Conservation (phyloP, 2,888 invertebrate genomes). For the Limnephilus auricula region DNA sequence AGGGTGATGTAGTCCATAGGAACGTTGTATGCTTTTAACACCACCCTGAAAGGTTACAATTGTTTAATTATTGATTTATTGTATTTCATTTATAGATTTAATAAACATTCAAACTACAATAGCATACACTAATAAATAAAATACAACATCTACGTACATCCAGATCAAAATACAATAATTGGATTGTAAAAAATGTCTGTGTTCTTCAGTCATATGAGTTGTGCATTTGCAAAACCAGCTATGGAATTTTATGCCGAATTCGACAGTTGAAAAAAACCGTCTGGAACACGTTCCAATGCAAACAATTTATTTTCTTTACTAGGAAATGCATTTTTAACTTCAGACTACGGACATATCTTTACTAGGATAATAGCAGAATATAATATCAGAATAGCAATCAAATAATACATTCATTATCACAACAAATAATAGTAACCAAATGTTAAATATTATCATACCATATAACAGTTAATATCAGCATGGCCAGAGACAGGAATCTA, state of each 20-base stretch:
- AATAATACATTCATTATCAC: too few species aligned
- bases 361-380: neutral
- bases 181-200: neutral
- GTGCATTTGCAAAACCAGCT: too few species aligned
- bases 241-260: too few species aligned
- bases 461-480: neutral
- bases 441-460: neutral
- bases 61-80: neutral
- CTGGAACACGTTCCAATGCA: too few species aligned
- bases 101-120: neutral
- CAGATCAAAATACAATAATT: neutral
- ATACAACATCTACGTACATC: neutral
- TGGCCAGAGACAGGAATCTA: neutral
- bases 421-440: too few species aligned
- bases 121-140: neutral
- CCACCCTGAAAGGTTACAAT: constrained; percentile 80
- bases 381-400: too few species aligned
- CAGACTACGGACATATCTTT: neutral
- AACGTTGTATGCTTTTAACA: constrained; percentile 94
- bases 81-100: neutral
- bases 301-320: too few species aligned
- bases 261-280: too few species aligned
- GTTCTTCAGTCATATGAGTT: neutral
- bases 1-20: constrained; percentile 97
- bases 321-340: neutral